Conservation (phyloP, 2,888 invertebrate species). For the Lottia scabra region DNA sequence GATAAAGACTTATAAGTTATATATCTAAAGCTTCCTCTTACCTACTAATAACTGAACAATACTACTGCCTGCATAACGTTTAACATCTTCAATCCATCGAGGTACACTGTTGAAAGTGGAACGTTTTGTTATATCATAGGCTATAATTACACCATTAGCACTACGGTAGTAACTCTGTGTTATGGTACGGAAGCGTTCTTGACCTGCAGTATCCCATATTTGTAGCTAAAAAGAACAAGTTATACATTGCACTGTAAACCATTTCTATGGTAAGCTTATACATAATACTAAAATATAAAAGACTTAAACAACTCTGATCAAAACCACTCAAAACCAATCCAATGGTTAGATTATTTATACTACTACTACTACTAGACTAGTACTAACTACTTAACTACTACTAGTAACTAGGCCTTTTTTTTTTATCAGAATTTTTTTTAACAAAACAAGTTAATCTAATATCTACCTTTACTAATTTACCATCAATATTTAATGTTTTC, state of each 20-base stretch:
- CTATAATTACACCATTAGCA: conserved; percentile 96
- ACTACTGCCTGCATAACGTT: conserved; percentile 92
- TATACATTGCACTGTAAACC: not conserved
- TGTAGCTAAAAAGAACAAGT: conserved; percentile 76
- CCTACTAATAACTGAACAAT: conserved; percentile 92
- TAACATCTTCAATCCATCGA: conserved; percentile 96
- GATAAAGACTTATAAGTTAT: too few species aligned
- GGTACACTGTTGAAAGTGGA: conserved; percentile 91
- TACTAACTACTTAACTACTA: too few species aligned
- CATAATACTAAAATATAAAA: too few species aligned
- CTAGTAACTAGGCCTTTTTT: too few species aligned
- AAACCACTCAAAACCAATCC: too few species aligned
- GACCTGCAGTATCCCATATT: conserved; percentile 98
- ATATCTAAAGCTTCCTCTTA: conserved; percentile 63
- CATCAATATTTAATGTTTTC: conserved; percentile 94
- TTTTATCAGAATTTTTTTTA: too few species aligned
- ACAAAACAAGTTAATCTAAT: too few species aligned
- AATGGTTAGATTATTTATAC: too few species aligned
- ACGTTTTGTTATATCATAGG: conserved; percentile 94
- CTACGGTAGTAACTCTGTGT: conserved; percentile 97
- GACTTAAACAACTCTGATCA: too few species aligned
- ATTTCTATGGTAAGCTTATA: too few species aligned
- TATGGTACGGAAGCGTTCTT: conserved; percentile 95
- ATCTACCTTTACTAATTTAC: conserved; percentile 94
- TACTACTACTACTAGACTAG: too few species aligned